phyloP scores from a whole-genome alignment of 2,797 vertebrate species.

The Phalloptychus januarius region DNA sequence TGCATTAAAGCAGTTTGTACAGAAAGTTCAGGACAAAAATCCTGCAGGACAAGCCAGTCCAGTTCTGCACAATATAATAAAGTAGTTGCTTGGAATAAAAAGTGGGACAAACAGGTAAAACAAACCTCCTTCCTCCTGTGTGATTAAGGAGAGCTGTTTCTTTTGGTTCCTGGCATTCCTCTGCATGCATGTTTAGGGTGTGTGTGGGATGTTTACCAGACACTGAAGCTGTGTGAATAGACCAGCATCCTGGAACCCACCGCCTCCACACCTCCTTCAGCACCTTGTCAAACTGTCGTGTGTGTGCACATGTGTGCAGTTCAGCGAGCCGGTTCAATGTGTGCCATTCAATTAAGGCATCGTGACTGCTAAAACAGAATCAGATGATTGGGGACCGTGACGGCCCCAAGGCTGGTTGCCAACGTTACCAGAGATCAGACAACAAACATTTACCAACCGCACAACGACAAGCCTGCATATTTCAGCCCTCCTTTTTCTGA shows the following conservation, averaged over 20 bases:
- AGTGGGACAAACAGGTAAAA: constrained; percentile 44
- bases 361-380: constrained; percentile 60
- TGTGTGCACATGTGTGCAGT: constrained; percentile 27
- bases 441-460: constrained; percentile 59
- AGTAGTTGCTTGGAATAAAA: constrained; percentile 45
- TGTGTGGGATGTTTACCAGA: constrained; percentile 64
- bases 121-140: background rate
- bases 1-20: constrained; percentile 18
- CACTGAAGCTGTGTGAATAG: constrained; percentile 28
- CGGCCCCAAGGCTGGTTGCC: constrained; percentile 53
- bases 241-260: constrained; percentile 52
- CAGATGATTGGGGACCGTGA: constrained; percentile 61
- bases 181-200: constrained; percentile 50
- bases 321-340: constrained; percentile 40
- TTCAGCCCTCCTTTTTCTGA: background rate
- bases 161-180: constrained; percentile 40
- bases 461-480: constrained; percentile 17
- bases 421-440: constrained; percentile 50
- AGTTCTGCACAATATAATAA: constrained; percentile 5
- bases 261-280: constrained; percentile 20
- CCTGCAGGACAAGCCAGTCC: constrained; percentile 35
- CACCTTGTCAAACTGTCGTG: constrained; percentile 55
- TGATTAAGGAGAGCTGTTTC: constrained; percentile 47
- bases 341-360: constrained; percentile 18
- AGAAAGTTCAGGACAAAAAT: constrained; percentile 44